Evolutionary conservation across 2,113 vertebrate genomes (phyloP), one percentile per base, ranked within the genome.

Genomic region (Gobius niger): DNA sequence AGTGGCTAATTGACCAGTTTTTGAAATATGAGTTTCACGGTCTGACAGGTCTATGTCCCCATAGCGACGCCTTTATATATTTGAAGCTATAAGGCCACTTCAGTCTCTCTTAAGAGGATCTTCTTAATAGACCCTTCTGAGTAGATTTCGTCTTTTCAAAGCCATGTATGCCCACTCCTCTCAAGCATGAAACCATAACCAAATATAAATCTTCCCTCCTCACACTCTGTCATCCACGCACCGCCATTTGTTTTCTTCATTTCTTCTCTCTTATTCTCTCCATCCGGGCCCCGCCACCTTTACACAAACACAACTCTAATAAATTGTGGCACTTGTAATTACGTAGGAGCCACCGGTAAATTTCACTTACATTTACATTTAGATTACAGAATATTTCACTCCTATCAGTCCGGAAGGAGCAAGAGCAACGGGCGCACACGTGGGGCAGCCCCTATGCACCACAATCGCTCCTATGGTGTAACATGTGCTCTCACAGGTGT

Each of bases 311-410:
- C 75, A 89, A 53, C 65, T 77, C 82, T 85, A 90, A 91, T 90
- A 90, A 88, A 91, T 91, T 86, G 86, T 84, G 79, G 80, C 74
- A 76, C 75, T 72, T 76, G 88, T 87, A 92, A 91, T 92, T 92
- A 89, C 89, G 85, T 76, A 86, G 86, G 89, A 87, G 70, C 87
- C 86, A 87, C 78, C 84, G 69, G 86, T 92, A 91, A 90, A 91
- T 91, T 90, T 87, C 78, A 82, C 82, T 88, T 89, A 85, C 86
- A 91, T 92, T 91, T 91, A 86, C 91, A 91, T 91, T 91, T 91
- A 91, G 89, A 91, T 91, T 90, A 91, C 80, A 77, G 87, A 91
- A 88, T 91, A 91, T 90, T 91, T 91, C 85, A 87, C 80, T 89
- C 68, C 87, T 85, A 89, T 88, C 87, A 82, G 76, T 87, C 81